phyloP scores from a whole-genome alignment of 1,140 invertebrate species.

The Aphidius gifuensis region DNA sequence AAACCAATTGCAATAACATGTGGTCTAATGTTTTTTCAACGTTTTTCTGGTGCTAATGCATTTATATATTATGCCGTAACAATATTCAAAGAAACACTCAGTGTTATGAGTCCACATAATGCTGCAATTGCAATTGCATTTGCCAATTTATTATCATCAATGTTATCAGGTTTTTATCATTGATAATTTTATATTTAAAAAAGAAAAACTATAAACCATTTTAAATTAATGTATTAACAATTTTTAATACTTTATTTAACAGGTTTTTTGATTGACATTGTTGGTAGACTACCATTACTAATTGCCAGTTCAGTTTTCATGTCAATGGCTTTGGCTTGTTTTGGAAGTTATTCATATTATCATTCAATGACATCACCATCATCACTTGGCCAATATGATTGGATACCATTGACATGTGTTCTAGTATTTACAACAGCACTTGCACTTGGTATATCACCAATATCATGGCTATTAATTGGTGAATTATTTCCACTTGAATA shows the following conservation, averaged over 20 bases:
- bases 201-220: slow-evolving; percentile 14
- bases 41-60: slow-evolving; percentile 77
- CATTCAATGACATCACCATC: slow-evolving; percentile 43
- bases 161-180: slow-evolving; percentile 61
- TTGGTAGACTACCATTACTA: slow-evolving; percentile 72
- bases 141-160: slow-evolving; percentile 73
- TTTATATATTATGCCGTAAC: slow-evolving; percentile 81
- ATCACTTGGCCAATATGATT: slow-evolving; percentile 62
- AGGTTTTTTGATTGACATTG: slow-evolving; percentile 73
- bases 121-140: slow-evolving; percentile 76
- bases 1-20: slow-evolving; percentile 76
- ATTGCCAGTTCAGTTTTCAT: slow-evolving; percentile 80
- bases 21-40: slow-evolving; percentile 80
- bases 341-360: slow-evolving; percentile 78
- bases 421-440: slow-evolving; percentile 80
- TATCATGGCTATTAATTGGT: slow-evolving; percentile 82
- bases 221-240: not conserved
- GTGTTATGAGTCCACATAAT: slow-evolving; percentile 76
- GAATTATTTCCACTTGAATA: slow-evolving; percentile 85
- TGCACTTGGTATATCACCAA: slow-evolving; percentile 84
- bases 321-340: slow-evolving; percentile 75
- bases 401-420: slow-evolving; percentile 79
- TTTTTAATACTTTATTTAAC: slow-evolving; percentile 3
- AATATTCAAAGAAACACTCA: slow-evolving; percentile 74
- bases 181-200: not conserved